A percentile compares a stretch with the other conserved stretches of the same genome.
Conservation (phyloP, 2,888 invertebrate species). For the Sminthurinus aureus region DNA sequence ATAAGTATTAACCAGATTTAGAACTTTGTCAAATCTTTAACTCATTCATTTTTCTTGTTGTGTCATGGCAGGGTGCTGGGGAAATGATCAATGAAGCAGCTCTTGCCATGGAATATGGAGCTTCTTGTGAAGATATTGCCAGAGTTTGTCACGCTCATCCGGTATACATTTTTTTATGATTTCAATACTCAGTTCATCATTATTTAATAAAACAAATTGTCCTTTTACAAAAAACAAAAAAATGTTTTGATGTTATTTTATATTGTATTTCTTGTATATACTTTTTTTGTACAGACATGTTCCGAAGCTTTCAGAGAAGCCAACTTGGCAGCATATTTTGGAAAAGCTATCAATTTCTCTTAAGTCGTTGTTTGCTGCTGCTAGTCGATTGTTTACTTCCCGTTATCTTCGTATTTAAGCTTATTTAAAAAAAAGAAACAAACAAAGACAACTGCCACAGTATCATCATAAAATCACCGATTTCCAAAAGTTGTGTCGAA, state of each 20-base stretch:
- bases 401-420: neutral
- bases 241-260: neutral
- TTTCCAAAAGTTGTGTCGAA: neutral
- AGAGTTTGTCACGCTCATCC: constrained; percentile 99
- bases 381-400: constrained; percentile 30
- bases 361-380: constrained; percentile 61
- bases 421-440: neutral
- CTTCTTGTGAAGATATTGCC: constrained; percentile 97
- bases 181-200: neutral
- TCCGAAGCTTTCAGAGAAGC: constrained; percentile 98
- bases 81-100: constrained; percentile 98
- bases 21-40: constrained; percentile 13
- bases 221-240: constrained; percentile 16
- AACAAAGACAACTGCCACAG: neutral
- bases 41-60: neutral
- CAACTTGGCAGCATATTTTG: constrained; percentile 91
- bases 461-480: neutral
- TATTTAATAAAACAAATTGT: neutral
- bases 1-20: neutral
- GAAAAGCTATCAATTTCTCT: constrained; percentile 94
- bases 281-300: constrained; percentile 78
- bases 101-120: constrained; percentile 98
- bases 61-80: constrained; percentile 77
- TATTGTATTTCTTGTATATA: constrained; percentile 20
- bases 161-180: constrained; percentile 67